Conservation (phyloP, 2,797 vertebrate species). For the Myotis pilosus region DNA sequence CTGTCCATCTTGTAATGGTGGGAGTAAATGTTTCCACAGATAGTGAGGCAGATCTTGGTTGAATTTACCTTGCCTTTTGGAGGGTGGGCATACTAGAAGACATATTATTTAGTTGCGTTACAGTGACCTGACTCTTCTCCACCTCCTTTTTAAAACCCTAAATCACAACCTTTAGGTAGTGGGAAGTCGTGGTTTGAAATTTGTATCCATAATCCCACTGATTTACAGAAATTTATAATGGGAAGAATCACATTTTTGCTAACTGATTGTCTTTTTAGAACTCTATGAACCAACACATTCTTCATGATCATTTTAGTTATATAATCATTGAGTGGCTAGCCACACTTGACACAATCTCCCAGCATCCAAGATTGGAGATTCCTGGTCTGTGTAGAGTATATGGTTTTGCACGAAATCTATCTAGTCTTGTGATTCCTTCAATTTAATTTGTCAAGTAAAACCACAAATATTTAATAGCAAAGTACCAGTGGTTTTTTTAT, state of each 20-base stretch:
- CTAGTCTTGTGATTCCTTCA: slow-evolving; percentile 84
- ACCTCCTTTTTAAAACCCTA: slow-evolving; percentile 57
- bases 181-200: slow-evolving; percentile 56
- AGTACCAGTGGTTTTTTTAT: slow-evolving; percentile 74
- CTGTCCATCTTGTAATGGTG: slow-evolving; percentile 80
- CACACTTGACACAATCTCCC: slow-evolving; percentile 69
- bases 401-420: slow-evolving; percentile 86
- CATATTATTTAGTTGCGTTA: slow-evolving; percentile 73
- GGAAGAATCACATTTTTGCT: slow-evolving; percentile 69
- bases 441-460: slow-evolving; percentile 82
- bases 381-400: slow-evolving; percentile 82
- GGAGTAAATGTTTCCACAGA: slow-evolving; percentile 80
- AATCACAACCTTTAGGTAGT: slow-evolving; percentile 67
- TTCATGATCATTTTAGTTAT: slow-evolving; percentile 71
- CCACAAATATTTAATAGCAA: slow-evolving; percentile 76
- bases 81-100: slow-evolving; percentile 78
- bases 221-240: slow-evolving; percentile 66
- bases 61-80: slow-evolving; percentile 75
- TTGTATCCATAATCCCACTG: slow-evolving; percentile 65
- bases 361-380: slow-evolving; percentile 84
- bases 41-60: slow-evolving; percentile 70
- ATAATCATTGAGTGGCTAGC: slow-evolving; percentile 71
- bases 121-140: neutral
- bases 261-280: slow-evolving; percentile 64
- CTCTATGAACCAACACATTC: slow-evolving; percentile 66